Evolutionary conservation across 2,888 invertebrate genomes (phyloP), one percentile per base, ranked within the genome.

Genomic region (Platynereis dumerilii): DNA sequence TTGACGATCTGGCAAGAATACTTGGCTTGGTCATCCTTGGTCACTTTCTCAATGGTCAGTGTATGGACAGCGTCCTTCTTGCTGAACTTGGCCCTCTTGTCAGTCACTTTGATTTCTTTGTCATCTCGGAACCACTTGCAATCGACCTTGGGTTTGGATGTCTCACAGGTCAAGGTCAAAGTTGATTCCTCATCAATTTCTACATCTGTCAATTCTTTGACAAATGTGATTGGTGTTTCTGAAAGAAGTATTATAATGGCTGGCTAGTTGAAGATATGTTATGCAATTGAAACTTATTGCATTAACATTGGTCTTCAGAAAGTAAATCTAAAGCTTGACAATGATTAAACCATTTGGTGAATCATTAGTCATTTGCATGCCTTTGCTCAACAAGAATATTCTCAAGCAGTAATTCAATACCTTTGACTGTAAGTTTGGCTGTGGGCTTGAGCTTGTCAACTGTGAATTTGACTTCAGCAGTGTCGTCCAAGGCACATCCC

Each of bases 81-180:
- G 12, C 7, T 34, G 34, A 34, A 34, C 34, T 34, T 34, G 5
- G 34, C 34, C 34, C 34, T 34, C 69, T 79, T 81, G 60, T 79
- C 76, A 65, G 71, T 71, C 59, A 78, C 72, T 80, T 92, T 92
- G 52, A 96, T 85, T 80, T 94, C 94, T 80, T 93, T 92, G 0
- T 94, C 77, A 77, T 95, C 90, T 82, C 94, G 94, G 81, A 91
- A 93, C 96, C 96, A 96, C 62, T 88, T 90, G 1, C 95, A 92
- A 68, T 90, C 88, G 15, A 90, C 88, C 73, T 90, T 88, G 63
- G 91, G 89, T 73, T 90, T 89, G 0, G 94, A 93, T 60, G 96
- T 86, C 86, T 93, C 90, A 12, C 95, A 92, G 15, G 74, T 76
- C 64, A 85, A 72, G 56, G 73, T 75, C 60, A 76, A 78, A 53